These are phyloP conservation scores for Pandemis cinnamomeana DNA, from an alignment of 2,888 invertebrate species.

Conservation along the genomic window DNA sequence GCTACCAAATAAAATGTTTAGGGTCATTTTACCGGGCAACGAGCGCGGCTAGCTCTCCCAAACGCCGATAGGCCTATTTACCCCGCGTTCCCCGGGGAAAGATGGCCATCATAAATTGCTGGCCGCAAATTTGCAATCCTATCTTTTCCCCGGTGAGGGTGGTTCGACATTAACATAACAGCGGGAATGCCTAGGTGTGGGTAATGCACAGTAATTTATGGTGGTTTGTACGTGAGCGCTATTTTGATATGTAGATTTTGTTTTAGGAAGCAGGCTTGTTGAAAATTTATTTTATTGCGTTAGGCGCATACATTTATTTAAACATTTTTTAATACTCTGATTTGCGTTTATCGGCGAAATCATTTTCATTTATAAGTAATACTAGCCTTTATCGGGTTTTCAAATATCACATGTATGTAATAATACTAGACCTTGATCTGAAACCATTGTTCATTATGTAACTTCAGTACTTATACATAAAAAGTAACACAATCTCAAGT, in stretches of 20 bases:
- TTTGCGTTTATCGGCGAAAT: too few species aligned
- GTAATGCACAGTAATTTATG: conserved; percentile 64
- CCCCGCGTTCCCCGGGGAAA: conserved; percentile 70
- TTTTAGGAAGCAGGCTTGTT: conserved; percentile 57
- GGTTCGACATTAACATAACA: conserved; percentile 80
- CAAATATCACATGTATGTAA: too few species aligned
- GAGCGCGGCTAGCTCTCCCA: conserved; percentile 76
- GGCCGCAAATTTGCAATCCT: conserved; percentile 84
- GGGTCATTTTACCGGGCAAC: conserved; percentile 81
- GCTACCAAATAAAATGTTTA: conserved; percentile 83
- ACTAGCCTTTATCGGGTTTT: too few species aligned
- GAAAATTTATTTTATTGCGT: background rate
- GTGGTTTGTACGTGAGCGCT: conserved; percentile 34
- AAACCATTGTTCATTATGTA: background rate
- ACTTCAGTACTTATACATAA: background rate
- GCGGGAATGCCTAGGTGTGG: conserved; percentile 59
- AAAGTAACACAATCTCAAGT: background rate
- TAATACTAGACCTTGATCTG: background rate
- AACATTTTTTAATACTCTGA: too few species aligned
- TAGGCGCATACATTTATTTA: background rate
- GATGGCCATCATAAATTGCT: conserved; percentile 80
- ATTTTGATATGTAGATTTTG: conserved; percentile 36
- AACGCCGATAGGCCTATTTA: conserved; percentile 81
- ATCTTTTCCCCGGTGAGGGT: conserved; percentile 79
- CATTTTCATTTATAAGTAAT: too few species aligned